Percentiles rank a stretch among this genome's conserved stretches.
Evolutionary conservation across 1,140 invertebrate species (phyloP).

Genomic region (Periplaneta americana): DNA sequence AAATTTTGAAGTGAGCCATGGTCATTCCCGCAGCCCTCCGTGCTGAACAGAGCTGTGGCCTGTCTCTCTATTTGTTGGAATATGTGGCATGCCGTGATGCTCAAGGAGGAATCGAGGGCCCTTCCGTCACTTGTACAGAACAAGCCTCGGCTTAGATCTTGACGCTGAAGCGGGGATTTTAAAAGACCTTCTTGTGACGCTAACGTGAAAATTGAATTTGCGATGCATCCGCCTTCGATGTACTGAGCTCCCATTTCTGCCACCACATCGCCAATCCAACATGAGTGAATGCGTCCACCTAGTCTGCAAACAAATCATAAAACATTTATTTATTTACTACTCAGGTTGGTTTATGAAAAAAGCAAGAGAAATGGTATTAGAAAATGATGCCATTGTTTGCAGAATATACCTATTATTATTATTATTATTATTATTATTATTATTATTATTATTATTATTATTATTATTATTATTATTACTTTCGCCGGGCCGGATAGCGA

Average conservation of each 20-base stretch:
- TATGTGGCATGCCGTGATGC: conserved; percentile 53
- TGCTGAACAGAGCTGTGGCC: conserved; percentile 35
- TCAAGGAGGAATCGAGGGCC: conserved; percentile 51
- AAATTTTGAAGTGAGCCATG: conserved; percentile 57
- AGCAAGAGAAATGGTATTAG: too few species aligned
- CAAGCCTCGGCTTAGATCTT: conserved; percentile 44
- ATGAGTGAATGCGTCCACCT: conserved; percentile 67
- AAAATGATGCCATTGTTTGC: too few species aligned
- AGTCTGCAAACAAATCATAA: too few species aligned
- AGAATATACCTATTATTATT: too few species aligned
- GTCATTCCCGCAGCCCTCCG: conserved; percentile 47
- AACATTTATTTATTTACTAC: too few species aligned
- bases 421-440: too few species aligned
- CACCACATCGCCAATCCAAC: conserved; percentile 63
- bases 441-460: too few species aligned
- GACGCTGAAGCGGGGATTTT: conserved; percentile 39
- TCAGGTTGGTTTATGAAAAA: too few species aligned
- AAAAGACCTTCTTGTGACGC: conserved; percentile 57
- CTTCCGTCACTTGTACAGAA: conserved; percentile 61
- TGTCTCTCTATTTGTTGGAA: conserved; percentile 58
- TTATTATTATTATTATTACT: too few species aligned
- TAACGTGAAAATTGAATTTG: conserved; percentile 58
- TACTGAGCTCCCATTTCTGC: conserved; percentile 66
- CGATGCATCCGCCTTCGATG: conserved; percentile 55
- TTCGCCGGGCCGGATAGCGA: too few species aligned